Percentiles rank a stretch among this genome's conserved stretches.
These are phyloP conservation scores for Maccullochella peelii DNA, from an alignment of 2,113 vertebrate species.

Conservation along the genomic window DNA sequence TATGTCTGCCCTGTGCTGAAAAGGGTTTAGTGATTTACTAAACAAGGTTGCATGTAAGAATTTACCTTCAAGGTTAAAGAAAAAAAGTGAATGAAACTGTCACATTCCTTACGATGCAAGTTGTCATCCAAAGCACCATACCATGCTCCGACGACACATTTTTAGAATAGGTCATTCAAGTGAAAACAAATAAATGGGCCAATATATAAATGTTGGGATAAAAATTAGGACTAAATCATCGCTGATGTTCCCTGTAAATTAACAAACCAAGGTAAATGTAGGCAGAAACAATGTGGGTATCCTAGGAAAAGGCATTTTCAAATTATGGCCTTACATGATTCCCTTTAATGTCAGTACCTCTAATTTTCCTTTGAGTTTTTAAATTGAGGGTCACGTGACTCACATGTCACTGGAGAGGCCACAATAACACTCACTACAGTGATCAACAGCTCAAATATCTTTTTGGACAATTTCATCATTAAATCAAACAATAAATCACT, in stretches of 20 bases:
- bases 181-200: neutral
- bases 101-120: neutral
- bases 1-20: slow-evolving; percentile 2
- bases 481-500: too few species aligned
- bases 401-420: neutral
- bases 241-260: neutral
- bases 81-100: neutral
- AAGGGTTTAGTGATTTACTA: neutral
- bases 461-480: neutral
- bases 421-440: neutral
- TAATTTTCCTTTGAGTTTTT: neutral
- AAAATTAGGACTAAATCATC: neutral
- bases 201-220: neutral
- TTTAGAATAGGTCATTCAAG: neutral
- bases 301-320: neutral
- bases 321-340: neutral
- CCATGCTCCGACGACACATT: neutral
- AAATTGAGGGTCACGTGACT: neutral
- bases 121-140: neutral
- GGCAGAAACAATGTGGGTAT: neutral
- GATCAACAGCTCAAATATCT: neutral
- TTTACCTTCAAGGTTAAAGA: neutral
- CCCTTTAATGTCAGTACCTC: neutral
- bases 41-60: neutral
- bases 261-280: neutral